A percentile compares a stretch with the other conserved stretches of the same genome.
phyloP scores from a whole-genome alignment of 2,888 invertebrate species.

The Cyclophora albipunctata region DNA sequence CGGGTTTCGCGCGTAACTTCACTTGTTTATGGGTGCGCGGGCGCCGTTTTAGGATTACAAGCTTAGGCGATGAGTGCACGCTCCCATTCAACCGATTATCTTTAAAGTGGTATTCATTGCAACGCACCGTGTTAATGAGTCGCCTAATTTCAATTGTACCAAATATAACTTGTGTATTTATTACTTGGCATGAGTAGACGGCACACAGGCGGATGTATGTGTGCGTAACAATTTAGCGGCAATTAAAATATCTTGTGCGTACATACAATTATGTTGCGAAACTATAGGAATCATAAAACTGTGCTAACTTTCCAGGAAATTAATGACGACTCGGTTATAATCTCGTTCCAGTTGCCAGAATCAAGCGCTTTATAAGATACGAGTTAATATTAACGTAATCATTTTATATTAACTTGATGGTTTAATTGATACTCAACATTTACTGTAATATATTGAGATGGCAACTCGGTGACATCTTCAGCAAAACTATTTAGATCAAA shows the following conservation, averaged over 20 bases:
- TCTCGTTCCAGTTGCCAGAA: constrained; percentile 12
- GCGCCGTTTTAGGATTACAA: constrained; percentile 66
- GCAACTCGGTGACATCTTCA: neutral
- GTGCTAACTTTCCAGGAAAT: constrained; percentile 21
- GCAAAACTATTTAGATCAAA: no score
- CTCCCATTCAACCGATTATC: constrained; percentile 66
- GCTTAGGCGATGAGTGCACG: constrained; percentile 66
- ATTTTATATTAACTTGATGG: neutral
- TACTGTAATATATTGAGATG: neutral
- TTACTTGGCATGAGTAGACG: constrained; percentile 63
- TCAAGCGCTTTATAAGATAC: constrained; percentile 2
- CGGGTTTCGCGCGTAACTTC: constrained; percentile 64
- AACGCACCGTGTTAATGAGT: constrained; percentile 55
- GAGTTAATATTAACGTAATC: neutral
- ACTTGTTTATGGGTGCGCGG: constrained; percentile 63
- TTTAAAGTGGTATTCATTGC: constrained; percentile 55
- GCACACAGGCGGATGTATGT: constrained; percentile 30
- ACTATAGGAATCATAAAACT: constrained; percentile 28
- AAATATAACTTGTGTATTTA: constrained; percentile 70
- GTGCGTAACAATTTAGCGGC: constrained; percentile 56
- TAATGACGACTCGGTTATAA: constrained; percentile 8
- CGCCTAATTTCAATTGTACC: constrained; percentile 73
- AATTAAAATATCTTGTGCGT: constrained; percentile 57
- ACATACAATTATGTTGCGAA: constrained; percentile 36
- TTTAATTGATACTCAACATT: constrained; percentile 4